phyloP scores from a whole-genome alignment of 1,140 invertebrate genomes.

The Drosophila hydei region DNA sequence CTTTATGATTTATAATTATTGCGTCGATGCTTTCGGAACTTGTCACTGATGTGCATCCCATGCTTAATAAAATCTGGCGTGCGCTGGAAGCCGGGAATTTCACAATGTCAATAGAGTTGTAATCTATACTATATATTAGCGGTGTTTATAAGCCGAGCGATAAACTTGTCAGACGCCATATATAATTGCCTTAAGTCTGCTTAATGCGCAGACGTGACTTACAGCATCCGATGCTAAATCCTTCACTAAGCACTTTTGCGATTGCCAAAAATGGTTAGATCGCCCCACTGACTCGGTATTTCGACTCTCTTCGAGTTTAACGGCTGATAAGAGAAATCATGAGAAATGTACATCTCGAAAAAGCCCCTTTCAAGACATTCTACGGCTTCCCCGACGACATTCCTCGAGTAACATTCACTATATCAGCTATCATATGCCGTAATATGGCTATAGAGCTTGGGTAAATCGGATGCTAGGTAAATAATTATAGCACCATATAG shows the following conservation, averaged over 20 bases:
- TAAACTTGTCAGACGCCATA: constrained; percentile 29
- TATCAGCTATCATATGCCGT: background rate
- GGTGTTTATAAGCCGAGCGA: constrained; percentile 36
- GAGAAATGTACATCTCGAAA: constrained; percentile 37
- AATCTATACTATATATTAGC: constrained; percentile 39
- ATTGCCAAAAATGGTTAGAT: constrained; percentile 31
- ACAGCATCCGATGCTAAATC: constrained; percentile 62
- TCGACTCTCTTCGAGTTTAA: constrained; percentile 57
- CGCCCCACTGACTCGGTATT: background rate
- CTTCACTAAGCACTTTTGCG: constrained; percentile 41
- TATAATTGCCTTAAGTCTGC: constrained; percentile 22
- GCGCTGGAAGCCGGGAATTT: background rate
- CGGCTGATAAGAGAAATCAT: constrained; percentile 57
- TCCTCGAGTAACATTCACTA: background rate
- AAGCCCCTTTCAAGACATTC: constrained; percentile 6
- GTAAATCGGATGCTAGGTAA: background rate
- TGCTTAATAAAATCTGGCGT: background rate
- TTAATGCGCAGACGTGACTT: constrained; percentile 62
- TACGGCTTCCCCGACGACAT: too few species aligned
- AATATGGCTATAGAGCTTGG: too few species aligned
- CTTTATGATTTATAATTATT: constrained; percentile 29
- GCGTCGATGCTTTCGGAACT: constrained; percentile 49
- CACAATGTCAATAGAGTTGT: constrained; percentile 36
- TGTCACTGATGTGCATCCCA: constrained; percentile 7
- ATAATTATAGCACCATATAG: background rate